These are phyloP conservation scores for Cliona cf. orientalis DNA, from an alignment of 37 sponge, comb jelly and placozoan species.

Conservation along the genomic window DNA sequence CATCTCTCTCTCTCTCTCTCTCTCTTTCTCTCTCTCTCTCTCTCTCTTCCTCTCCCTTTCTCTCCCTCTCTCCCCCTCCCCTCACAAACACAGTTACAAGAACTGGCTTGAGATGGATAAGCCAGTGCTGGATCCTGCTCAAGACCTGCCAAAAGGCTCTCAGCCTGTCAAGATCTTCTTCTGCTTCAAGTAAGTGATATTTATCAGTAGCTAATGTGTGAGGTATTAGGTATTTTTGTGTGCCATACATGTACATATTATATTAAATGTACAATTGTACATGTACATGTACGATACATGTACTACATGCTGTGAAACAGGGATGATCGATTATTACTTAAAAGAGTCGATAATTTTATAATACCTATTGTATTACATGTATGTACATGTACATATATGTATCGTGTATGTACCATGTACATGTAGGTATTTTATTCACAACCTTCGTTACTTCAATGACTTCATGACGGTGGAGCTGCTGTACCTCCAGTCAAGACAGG, in stretches of 20 bases:
- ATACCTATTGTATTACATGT: neutral
- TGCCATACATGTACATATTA: neutral
- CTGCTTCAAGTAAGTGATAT: conserved; percentile 54
- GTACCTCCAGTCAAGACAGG: conserved; percentile 65
- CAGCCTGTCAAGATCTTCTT: conserved; percentile 52
- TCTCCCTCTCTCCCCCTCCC: no score
- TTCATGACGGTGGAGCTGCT: conserved; percentile 70
- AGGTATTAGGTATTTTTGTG: neutral
- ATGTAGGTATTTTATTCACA: conserved; percentile 73
- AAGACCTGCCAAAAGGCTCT: conserved; percentile 72
- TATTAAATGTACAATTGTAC: conserved; percentile 8
- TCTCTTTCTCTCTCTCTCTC: conserved; percentile 23
- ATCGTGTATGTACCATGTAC: neutral
- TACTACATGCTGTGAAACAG: no score
- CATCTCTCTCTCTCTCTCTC: conserved; percentile 37
- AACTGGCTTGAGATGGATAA: conserved; percentile 85
- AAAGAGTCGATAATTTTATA: no score
- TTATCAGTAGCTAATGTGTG: neutral
- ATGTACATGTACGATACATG: conserved; percentile 11
- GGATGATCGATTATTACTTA: no score
- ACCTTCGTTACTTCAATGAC: conserved; percentile 58
- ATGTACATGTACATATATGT: conserved; percentile 8
- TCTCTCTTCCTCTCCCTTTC: conserved; percentile 22
- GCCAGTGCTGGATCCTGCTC: conserved; percentile 74
- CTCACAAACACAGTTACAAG: conserved; percentile 43